phyloP scores from a whole-genome alignment of 1,140 invertebrate species.

The Laupala kohalensis region DNA sequence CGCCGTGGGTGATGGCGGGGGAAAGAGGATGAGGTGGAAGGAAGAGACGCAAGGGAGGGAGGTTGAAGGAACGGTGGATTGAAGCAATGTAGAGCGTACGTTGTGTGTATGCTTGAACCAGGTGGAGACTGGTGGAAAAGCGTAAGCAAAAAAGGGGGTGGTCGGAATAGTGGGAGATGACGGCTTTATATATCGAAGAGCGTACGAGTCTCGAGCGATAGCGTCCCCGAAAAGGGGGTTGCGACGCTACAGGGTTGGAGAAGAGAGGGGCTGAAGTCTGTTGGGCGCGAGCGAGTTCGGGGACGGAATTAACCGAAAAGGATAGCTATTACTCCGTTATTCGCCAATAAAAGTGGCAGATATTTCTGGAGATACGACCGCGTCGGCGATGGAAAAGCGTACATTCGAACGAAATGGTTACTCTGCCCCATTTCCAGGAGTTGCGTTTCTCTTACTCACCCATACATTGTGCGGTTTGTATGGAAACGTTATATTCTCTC shows the following conservation, averaged over 20 bases:
- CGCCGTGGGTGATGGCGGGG: no score
- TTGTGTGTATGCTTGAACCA: no score
- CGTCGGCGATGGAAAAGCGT: background rate
- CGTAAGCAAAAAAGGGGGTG: no score
- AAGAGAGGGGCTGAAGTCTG: no score
- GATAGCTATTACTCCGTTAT: slow-evolving; percentile 13
- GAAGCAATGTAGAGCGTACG: no score
- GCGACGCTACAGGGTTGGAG: background rate
- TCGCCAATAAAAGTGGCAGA: slow-evolving; percentile 15
- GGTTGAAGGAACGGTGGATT: no score
- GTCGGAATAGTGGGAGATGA: no score
- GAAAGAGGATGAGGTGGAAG: background rate
- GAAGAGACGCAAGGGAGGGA: background rate
- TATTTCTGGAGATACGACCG: background rate
- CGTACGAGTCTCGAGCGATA: background rate
- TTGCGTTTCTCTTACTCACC: background rate
- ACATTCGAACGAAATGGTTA: background rate
- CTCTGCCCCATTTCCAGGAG: background rate
- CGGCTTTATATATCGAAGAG: no score
- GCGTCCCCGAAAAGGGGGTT: background rate
- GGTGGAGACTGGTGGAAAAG: no score
- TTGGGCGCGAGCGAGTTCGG: background rate
- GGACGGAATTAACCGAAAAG: slow-evolving; percentile 10
- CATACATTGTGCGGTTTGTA: background rate
- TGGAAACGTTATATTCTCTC: no score